These are phyloP conservation scores for Callinectes sapidus DNA, from an alignment of 2,888 invertebrate genomes.

Conservation along the genomic window DNA sequence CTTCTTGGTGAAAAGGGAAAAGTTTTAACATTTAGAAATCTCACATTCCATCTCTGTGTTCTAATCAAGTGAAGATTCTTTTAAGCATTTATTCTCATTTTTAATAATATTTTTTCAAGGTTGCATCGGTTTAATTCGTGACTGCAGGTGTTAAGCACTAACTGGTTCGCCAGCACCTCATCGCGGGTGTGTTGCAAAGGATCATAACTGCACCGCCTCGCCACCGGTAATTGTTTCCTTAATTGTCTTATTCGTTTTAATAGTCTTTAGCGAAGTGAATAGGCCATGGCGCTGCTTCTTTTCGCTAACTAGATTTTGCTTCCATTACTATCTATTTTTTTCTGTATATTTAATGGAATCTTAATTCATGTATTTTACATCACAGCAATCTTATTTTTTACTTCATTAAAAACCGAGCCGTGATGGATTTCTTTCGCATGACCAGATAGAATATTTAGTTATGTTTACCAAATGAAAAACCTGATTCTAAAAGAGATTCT, in stretches of 20 bases:
- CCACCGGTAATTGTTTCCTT: neutral
- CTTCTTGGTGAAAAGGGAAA: too few relatives aligned
- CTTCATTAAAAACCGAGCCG: neutral
- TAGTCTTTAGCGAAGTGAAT: neutral
- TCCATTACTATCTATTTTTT: neutral
- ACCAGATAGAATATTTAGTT: neutral
- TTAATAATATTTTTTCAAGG: neutral
- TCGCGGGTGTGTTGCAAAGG: neutral
- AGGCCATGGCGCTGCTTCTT: neutral
- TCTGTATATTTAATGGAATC: neutral
- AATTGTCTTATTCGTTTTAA: neutral
- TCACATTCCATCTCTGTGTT: neutral
- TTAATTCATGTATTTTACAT: neutral
- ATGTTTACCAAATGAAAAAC: neutral
- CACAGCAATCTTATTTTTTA: neutral
- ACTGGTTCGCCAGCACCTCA: neutral
- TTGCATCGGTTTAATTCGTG: neutral
- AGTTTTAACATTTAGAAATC: neutral
- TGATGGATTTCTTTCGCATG: neutral
- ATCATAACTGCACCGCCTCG: neutral
- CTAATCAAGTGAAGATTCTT: neutral
- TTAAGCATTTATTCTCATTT: neutral
- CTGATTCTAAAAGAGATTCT: neutral
- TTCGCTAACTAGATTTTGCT: neutral
- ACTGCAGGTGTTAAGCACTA: neutral